phyloP scores from a whole-genome alignment of 2,113 vertebrate species.

The Saccopteryx bilineata region DNA sequence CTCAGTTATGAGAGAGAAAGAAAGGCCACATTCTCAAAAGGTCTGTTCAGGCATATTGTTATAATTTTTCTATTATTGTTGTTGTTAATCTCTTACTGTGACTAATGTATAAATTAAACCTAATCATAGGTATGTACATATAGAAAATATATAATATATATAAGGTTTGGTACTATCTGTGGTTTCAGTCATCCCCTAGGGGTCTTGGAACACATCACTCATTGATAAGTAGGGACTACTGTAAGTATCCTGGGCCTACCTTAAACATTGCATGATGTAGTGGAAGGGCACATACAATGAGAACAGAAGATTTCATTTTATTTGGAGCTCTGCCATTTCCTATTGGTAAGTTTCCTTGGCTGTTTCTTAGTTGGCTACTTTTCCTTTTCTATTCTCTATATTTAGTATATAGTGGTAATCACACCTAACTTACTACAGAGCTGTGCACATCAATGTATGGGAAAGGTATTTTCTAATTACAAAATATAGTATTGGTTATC shows the following conservation, averaged over 20 bases:
- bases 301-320: neutral
- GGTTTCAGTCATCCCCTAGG: neutral
- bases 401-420: neutral
- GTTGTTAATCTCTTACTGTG: neutral
- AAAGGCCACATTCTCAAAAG: neutral
- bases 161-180: neutral
- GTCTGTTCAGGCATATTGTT: neutral
- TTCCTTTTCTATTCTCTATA: neutral
- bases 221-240: neutral
- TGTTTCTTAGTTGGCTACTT: neutral
- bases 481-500: neutral
- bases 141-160: neutral
- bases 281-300: neutral
- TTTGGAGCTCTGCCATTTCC: neutral
- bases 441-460: neutral
- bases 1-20: neutral
- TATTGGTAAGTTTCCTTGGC: neutral
- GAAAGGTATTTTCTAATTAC: constrained; percentile 37
- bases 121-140: neutral
- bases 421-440: neutral
- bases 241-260: neutral
- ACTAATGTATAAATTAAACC: neutral
- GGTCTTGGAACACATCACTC: neutral
- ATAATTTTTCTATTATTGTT: neutral
- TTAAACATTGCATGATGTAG: neutral